A percentile compares a stretch with the other conserved stretches of the same genome.
Evolutionary conservation across 53 echinoderm and acorn worm species (phyloP).

Genomic region (Luidia sarsii): DNA sequence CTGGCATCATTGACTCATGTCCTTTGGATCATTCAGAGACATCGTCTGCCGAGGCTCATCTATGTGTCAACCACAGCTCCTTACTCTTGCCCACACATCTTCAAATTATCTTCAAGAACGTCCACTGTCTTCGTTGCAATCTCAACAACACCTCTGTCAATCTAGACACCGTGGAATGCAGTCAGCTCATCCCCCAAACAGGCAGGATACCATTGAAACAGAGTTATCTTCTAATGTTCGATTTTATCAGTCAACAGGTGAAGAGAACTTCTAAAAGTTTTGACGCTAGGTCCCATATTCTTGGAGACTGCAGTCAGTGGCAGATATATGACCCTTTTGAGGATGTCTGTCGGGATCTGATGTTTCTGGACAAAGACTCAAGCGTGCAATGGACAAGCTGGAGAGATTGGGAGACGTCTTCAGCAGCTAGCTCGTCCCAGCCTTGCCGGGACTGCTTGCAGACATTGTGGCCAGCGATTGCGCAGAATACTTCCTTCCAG

Average conservation of each 20-base stretch:
- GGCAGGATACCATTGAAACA: too few species aligned
- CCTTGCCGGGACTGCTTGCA: neutral
- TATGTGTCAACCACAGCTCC: neutral
- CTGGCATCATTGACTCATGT: neutral
- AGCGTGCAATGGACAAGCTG: neutral
- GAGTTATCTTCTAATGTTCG: neutral
- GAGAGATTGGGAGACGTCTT: neutral
- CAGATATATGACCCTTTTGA: slow-evolving; percentile 5
- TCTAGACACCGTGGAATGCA: too few species aligned
- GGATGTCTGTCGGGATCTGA: neutral
- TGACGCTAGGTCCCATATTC: too few species aligned
- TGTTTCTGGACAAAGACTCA: too few species aligned
- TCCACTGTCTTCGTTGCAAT: slow-evolving; percentile 33
- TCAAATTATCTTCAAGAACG: slow-evolving; percentile 26
- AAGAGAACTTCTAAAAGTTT: too few species aligned
- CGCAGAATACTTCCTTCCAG: neutral
- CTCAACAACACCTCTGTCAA: neutral
- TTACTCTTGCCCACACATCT: neutral
- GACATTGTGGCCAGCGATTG: neutral
- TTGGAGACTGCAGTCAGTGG: slow-evolving; percentile 1
- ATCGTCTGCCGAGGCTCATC: neutral
- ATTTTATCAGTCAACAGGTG: neutral
- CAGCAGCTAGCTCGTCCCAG: neutral
- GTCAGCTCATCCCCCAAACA: too few species aligned
- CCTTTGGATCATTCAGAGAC: neutral